Evolutionary conservation across 2,797 vertebrate genomes (phyloP), one percentile per base, ranked within the genome.

Genomic region (Sebastes steindachneri): DNA sequence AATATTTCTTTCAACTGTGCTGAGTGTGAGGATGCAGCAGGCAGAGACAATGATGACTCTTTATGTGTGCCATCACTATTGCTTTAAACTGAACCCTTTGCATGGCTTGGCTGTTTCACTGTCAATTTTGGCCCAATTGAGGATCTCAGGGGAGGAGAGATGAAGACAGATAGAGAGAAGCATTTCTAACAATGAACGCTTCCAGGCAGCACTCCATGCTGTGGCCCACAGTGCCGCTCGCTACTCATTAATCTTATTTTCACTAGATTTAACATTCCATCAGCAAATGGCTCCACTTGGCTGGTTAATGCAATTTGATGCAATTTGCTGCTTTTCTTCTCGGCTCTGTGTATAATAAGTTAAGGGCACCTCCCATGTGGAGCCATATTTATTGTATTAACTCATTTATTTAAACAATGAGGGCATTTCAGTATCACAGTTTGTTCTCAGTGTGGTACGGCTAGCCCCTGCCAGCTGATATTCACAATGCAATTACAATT

Each of bases 241-340:
- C 69, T 90, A 48, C 91, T 94, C 92, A 95, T 96, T 96, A 93
- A 94, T 96, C 92, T 93, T 94, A 90, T 94, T 94, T 93, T 91
- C 90, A 91, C 84, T 87, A 88, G 89, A 95, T 94, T 95, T 95
- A 94, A 92, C 88, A 89, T 95, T 93, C 85, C 92, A 92, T 95
- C 93, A 94, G 93, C 88, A 92, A 91, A 92, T 81, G 85, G 90
- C 88, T 93, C 70, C 92, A 92, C 89, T 94, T 89, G 88, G 75
- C 91, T 91, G 88, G 86, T 91, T 93, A 94, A 95, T 93, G 89
- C 90, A 95, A 94, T 93, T 93, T 93, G 85, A 91, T 93, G 88
- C 87, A 89, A 92, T 95, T 94, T 95, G 85, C 75, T 86, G 72
- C 88, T 83, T 89, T 82, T 85, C 82, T 83, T 84, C 81, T 87